Evolutionary conservation across 2,888 invertebrate genomes (phyloP).

Genomic region (Ophonus ardosiacus): DNA sequence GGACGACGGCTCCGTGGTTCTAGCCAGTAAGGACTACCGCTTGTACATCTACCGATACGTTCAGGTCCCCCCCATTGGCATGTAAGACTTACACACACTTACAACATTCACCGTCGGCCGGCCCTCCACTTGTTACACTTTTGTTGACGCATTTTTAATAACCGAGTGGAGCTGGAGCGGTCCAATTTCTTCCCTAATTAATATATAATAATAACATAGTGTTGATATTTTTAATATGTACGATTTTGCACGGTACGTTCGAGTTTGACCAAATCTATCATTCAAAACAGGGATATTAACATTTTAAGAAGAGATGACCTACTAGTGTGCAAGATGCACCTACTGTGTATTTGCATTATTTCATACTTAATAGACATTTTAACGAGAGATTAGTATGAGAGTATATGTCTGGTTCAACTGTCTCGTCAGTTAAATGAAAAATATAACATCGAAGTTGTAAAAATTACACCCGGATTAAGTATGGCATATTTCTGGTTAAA

Average conservation of each 20-base stretch:
- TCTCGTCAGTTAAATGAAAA: too few relatives aligned
- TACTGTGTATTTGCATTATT: too few relatives aligned
- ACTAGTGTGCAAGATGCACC: neutral
- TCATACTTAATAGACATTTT: too few relatives aligned
- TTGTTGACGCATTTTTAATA: conserved; percentile 76
- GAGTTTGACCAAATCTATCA: conserved; percentile 74
- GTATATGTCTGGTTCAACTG: too few relatives aligned
- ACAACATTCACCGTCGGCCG: too few relatives aligned
- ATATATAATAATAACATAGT: conserved; percentile 69
- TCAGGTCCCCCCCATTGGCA: conserved; percentile 92
- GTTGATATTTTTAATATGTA: conserved; percentile 76
- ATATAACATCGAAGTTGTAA: too few relatives aligned
- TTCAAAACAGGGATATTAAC: conserved; percentile 73
- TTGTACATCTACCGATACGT: conserved; percentile 99
- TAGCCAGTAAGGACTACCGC: conserved; percentile 99
- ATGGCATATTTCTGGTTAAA: too few relatives aligned
- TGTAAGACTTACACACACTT: conserved; percentile 76
- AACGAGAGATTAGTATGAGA: too few relatives aligned
- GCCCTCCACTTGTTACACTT: conserved; percentile 75
- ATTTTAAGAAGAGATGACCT: conserved; percentile 72
- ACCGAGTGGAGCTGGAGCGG: conserved; percentile 68
- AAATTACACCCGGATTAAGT: too few relatives aligned
- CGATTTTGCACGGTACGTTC: conserved; percentile 72
- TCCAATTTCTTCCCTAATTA: conserved; percentile 65
- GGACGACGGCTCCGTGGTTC: conserved; percentile 98